These are phyloP conservation scores for Hylaea fasciaria DNA, from an alignment of 2,888 invertebrate genomes.

Conservation along the genomic window DNA sequence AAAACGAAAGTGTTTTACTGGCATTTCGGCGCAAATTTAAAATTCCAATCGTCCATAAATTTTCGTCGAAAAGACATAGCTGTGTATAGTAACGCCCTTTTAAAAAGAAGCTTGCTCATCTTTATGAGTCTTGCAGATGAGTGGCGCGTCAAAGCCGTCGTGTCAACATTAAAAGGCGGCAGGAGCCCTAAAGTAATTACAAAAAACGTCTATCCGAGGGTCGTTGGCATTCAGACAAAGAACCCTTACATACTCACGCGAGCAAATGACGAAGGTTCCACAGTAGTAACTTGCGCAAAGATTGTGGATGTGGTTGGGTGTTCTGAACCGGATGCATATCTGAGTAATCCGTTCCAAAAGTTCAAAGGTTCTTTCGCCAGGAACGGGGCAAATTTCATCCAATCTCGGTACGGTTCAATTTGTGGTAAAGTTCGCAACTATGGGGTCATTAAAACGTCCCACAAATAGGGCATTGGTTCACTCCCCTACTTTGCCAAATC, in stretches of 20 bases:
- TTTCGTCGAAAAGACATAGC: slow-evolving; percentile 21
- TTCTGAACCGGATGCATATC: slow-evolving; percentile 26
- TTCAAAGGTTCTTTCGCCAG: slow-evolving; percentile 38
- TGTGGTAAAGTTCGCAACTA: slow-evolving; percentile 45
- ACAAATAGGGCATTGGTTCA: slow-evolving; percentile 56
- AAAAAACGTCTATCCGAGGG: slow-evolving; percentile 49
- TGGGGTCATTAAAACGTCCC: slow-evolving; percentile 54
- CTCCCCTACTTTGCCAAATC: slow-evolving; percentile 57
- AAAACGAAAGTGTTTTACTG: slow-evolving; percentile 14
- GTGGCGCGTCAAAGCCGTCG: slow-evolving; percentile 49
- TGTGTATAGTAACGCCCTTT: slow-evolving; percentile 8
- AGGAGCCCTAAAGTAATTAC: slow-evolving; percentile 57
- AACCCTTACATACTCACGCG: slow-evolving; percentile 24
- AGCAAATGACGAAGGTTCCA: slow-evolving; percentile 27
- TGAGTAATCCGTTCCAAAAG: slow-evolving; percentile 25
- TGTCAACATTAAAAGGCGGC: slow-evolving; percentile 55
- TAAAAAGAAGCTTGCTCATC: slow-evolving; percentile 39
- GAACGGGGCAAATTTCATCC: slow-evolving; percentile 27
- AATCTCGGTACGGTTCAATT: slow-evolving; percentile 36
- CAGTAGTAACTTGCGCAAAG: slow-evolving; percentile 24
- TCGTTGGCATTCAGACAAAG: slow-evolving; percentile 43
- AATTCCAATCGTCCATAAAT: slow-evolving; percentile 22
- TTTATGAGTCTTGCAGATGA: slow-evolving; percentile 49
- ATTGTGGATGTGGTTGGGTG: slow-evolving; percentile 20
- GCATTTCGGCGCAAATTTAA: slow-evolving; percentile 16